Conservation (phyloP, 2,113 vertebrate genomes). For the Gopherus flavomarginatus region DNA sequence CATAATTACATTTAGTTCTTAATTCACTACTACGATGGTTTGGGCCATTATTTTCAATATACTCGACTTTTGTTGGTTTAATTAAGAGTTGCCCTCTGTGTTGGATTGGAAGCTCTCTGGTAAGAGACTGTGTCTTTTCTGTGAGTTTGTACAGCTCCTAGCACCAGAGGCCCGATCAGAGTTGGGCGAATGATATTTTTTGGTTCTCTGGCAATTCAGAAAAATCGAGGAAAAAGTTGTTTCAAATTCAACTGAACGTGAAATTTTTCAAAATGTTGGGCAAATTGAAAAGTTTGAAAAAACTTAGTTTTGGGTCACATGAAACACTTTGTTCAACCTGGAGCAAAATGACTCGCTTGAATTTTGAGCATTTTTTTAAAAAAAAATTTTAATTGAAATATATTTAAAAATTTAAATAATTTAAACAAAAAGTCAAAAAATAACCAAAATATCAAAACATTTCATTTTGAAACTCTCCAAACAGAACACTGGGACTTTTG, state of each 20-base stretch:
- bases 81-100: not conserved
- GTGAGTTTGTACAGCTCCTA: not conserved
- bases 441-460: not conserved
- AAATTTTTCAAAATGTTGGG: not conserved
- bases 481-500: not conserved
- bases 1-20: not conserved
- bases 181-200: not conserved
- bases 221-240: not conserved
- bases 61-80: not conserved
- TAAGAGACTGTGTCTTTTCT: not conserved
- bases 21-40: not conserved
- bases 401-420: not conserved
- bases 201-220: not conserved
- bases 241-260: not conserved
- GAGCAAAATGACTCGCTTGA: not conserved
- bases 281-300: not conserved
- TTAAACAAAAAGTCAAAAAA: not conserved
- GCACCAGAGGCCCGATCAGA: not conserved
- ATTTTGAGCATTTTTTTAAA: not conserved
- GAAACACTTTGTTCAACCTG: not conserved
- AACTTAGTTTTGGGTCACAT: not conserved
- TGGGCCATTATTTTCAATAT: not conserved
- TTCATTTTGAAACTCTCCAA: not conserved
- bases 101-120: not conserved
- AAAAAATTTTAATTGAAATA: too few relatives aligned